Conservation (phyloP, 2,888 invertebrate genomes). For the Tachina grossa region DNA sequence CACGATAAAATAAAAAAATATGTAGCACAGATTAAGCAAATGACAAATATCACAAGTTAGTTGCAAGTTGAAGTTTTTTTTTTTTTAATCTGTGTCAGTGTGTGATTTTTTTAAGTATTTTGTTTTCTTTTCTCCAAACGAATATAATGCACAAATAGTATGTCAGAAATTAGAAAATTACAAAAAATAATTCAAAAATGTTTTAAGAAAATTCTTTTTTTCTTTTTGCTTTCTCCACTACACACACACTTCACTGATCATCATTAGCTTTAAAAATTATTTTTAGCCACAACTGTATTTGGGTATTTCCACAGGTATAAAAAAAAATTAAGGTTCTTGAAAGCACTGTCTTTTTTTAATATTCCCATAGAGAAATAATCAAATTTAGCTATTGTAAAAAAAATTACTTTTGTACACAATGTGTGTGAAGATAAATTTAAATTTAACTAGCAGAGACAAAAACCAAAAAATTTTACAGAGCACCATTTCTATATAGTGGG, state of each 20-base stretch:
- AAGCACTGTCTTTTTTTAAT: no score
- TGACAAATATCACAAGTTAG: constrained; percentile 7
- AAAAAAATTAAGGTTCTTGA: no score
- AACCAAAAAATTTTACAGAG: no score
- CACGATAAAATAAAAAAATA: not conserved
- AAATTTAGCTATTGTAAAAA: no score
- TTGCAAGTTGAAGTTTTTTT: not conserved
- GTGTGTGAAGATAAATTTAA: no score
- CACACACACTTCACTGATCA: constrained; percentile 51
- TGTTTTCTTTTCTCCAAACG: not conserved
- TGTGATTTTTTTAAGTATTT: not conserved
- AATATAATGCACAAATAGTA: constrained; percentile 16
- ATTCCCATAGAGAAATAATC: no score
- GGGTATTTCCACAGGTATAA: no score
- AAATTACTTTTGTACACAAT: no score
- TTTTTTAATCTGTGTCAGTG: not conserved
- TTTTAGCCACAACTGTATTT: constrained; percentile 17
- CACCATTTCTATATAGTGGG: no score
- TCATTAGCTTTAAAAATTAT: constrained; percentile 60
- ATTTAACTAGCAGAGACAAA: no score
- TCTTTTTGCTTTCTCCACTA: constrained; percentile 47
- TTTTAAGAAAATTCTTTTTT: not conserved
- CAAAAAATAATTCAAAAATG: not conserved
- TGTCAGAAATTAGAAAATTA: not conserved
- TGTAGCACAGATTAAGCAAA: constrained; percentile 27